These are phyloP conservation scores for Hymenochirus boettgeri DNA, from an alignment of 2,113 vertebrate species.

Conservation along the genomic window DNA sequence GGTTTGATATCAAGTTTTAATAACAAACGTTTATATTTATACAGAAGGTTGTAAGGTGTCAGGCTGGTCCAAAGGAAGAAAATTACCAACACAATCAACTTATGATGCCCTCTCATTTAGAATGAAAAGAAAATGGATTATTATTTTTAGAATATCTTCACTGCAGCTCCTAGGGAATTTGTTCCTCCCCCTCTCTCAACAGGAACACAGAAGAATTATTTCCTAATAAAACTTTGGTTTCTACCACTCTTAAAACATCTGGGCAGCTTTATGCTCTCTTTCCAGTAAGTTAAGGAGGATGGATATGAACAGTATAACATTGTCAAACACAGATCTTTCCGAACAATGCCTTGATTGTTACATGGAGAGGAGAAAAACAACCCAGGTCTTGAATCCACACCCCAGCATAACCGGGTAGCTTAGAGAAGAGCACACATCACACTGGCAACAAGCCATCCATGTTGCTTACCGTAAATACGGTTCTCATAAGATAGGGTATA, in stretches of 20 bases:
- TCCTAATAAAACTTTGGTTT: slow-evolving; percentile 15
- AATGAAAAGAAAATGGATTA: too few species aligned
- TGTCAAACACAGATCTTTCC: slow-evolving; percentile 2
- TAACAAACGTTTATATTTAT: too few species aligned
- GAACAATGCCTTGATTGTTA: slow-evolving; percentile 22
- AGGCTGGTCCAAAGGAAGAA: too few species aligned
- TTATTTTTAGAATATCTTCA: too few species aligned
- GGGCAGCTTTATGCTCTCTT: slow-evolving; percentile 29
- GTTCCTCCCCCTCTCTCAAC: background rate
- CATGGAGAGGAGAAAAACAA: slow-evolving; percentile 1
- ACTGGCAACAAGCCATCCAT: slow-evolving; percentile 2
- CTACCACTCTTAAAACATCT: slow-evolving; percentile 14
- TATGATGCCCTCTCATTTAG: too few species aligned
- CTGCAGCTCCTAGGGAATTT: background rate
- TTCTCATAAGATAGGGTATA: too few species aligned
- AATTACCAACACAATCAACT: too few species aligned
- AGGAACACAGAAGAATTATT: slow-evolving; percentile 9
- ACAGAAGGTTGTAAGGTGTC: too few species aligned
- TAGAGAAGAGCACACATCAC: slow-evolving; percentile 2
- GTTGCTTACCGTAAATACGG: slow-evolving; percentile 43
- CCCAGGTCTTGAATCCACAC: slow-evolving; percentile 21
- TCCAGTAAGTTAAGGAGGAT: slow-evolving; percentile 20
- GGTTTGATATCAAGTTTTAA: too few species aligned
- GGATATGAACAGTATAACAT: slow-evolving; percentile 20
- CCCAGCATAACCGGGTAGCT: slow-evolving; percentile 14